Evolutionary conservation across 2,113 vertebrate genomes (phyloP), one percentile per base, ranked within the genome.

Genomic region (Chloebia gouldiae): DNA sequence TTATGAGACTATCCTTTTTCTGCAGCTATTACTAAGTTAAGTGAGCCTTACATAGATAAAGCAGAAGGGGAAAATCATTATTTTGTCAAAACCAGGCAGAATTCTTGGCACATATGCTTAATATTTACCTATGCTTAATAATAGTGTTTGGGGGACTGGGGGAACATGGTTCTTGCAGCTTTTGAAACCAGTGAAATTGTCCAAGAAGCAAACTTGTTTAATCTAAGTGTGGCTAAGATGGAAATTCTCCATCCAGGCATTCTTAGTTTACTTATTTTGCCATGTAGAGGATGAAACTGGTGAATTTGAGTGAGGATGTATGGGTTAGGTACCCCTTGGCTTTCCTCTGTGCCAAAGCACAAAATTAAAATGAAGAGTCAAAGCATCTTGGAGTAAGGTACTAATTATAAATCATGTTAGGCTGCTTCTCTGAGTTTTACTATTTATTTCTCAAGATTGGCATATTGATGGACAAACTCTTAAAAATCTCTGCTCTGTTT

Each of bases 101-200:
- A 50, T 57, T 83, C 24, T 63, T 83, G 23, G 11, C 7, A 33
- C 3, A 4, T 51, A 44, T 11, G 1, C 44, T 19, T 17, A 44
- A 44, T 47, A 47, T 47, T 22, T 1, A 3, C 8, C 33, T 49
- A 21, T 18, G 4, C 15, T 21, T 70, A 54, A 65, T 22, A 85
- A 65, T 5, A 33, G 7, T 15, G 4, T 22, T 21, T 17, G 3
- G 6, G 23, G 3, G 9, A 15, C 2, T 20, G 5, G 6, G 4
- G 4, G 11, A 10, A 59, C 3, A 2, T 47, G 73, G 24, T 39
- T 37, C 42, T 69, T 70, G 3, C 30, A 59, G 7, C 5, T 72
- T 89, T 53, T 61, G 18, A 77, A 82, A 76, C 18, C 9, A 45
- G 10, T 71, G 16, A 39, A 60, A 3, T 47, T 59, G 4, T 33